Evolutionary conservation across 2,797 vertebrate species (phyloP), one percentile per base, ranked within the genome.

Genomic region (Oreortyx pictus): DNA sequence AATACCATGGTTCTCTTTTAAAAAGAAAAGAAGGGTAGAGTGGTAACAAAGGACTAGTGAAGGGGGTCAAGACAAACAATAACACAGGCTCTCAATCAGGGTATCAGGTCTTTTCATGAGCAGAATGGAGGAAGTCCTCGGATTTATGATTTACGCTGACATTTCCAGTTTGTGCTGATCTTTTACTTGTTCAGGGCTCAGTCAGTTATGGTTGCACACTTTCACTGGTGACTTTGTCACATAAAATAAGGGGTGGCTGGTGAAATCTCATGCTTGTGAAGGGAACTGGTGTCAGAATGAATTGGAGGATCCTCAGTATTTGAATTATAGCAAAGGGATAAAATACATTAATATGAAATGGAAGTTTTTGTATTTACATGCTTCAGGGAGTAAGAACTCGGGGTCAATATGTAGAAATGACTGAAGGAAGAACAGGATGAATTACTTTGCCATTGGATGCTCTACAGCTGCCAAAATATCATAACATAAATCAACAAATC

Each of bases 1-100:
- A 72, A 62, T 47, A 61, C 16, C 0, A 11, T 9, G 0, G 6
- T 16, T 44, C 9, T 25, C n/a, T 66, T 62, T 18, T 73, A 1
- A 73, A 59, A 81, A 14, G 24, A 46, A 49, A 41, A 37, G 11
- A 23, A 6, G 16, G 46, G 29, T 27, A 67, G 66, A 9, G 2
- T 89, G 46, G 11, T 8, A 71, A 57, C 50, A 50, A 25, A 62
- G 47, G 33, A n/a, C 35, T 76, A 3, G 25, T 47, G 43, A 66
- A 76, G 39, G 4, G 4, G 3, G 18, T 14, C 9, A 15, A 10
- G 68, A 66, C 52, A 78, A 88, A 13, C 14, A 43, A 75, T 8
- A 27, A 15, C 29, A 49, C 5, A 33, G 12, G 8, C 14, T 57
- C 73, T 23, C 57, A 75, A 90, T 54, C 2, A 64, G 20, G 4